phyloP scores from a whole-genome alignment of 2,888 invertebrate species.

The Amiota communis region DNA sequence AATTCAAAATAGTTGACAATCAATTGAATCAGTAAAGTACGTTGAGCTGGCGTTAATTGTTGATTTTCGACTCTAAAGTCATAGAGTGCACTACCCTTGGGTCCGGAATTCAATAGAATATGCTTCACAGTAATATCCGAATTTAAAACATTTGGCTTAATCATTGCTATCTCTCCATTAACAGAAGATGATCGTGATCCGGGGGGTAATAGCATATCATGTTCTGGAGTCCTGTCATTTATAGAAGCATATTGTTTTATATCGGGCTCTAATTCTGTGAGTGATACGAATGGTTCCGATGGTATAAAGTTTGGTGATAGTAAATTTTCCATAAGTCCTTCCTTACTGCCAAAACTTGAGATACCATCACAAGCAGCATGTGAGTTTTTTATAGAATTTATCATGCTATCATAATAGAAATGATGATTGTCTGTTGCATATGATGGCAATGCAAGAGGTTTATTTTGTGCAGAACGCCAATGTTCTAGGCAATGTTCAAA shows the following conservation, averaged over 20 bases:
- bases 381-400: too few species aligned
- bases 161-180: slow-evolving; percentile 23
- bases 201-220: not conserved
- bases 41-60: slow-evolving; percentile 55
- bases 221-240: not conserved
- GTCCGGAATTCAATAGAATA: slow-evolving; percentile 55
- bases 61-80: slow-evolving; percentile 54
- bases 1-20: slow-evolving; percentile 66
- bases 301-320: slow-evolving; percentile 25
- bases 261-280: slow-evolving; percentile 41
- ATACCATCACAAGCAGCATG: too few species aligned
- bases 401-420: slow-evolving; percentile 20
- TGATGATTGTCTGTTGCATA: slow-evolving; percentile 8
- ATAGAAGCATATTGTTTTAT: too few species aligned
- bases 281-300: slow-evolving; percentile 49
- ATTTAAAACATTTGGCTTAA: slow-evolving; percentile 34
- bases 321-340: too few species aligned
- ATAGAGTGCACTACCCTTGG: slow-evolving; percentile 52
- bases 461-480: slow-evolving; percentile 52
- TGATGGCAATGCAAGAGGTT: not conserved
- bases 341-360: too few species aligned
- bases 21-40: slow-evolving; percentile 58
- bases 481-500: slow-evolving; percentile 65
- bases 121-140: slow-evolving; percentile 48
- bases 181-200: slow-evolving; percentile 37